Evolutionary conservation across 2,113 vertebrate genomes (phyloP).

Genomic region (Grus americana): DNA sequence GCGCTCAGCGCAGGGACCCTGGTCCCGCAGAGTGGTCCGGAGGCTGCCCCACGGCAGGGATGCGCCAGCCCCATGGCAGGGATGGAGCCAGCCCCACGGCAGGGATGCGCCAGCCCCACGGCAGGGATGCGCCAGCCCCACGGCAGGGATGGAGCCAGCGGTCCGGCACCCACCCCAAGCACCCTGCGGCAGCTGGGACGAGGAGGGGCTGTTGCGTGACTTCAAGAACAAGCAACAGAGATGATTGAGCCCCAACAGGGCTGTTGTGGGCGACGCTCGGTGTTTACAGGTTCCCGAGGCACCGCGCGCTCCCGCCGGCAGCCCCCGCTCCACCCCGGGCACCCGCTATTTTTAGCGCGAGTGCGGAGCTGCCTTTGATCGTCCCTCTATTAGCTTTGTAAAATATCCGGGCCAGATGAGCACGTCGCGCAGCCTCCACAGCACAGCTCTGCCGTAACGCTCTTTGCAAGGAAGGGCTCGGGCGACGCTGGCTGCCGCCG

Average conservation of each 20-base stretch:
- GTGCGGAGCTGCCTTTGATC: background rate
- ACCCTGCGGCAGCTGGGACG: background rate
- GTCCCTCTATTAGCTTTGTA: background rate
- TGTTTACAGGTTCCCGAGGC: background rate
- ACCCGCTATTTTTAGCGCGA: background rate
- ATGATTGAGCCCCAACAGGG: background rate
- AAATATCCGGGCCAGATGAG: background rate
- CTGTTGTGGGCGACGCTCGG: background rate
- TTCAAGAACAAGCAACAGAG: background rate
- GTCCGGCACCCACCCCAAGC: rapidly evolving
- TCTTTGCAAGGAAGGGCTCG: rapidly evolving
- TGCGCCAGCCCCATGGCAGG: background rate
- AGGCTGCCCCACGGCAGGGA: background rate
- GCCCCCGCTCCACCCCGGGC: rapidly evolving
- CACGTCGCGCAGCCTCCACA: rapidly evolving
- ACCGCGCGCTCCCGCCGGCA: rapidly evolving
- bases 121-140: background rate
- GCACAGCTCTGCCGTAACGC: rapidly evolving
- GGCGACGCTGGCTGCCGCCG: background rate
- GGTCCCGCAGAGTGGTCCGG: background rate
- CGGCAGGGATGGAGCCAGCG: background rate
- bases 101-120: background rate
- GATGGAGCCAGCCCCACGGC: background rate
- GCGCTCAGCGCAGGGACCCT: rapidly evolving
- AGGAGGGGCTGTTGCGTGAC: background rate